phyloP scores from a whole-genome alignment of 2,888 invertebrate species.

The Graphium colonna region DNA sequence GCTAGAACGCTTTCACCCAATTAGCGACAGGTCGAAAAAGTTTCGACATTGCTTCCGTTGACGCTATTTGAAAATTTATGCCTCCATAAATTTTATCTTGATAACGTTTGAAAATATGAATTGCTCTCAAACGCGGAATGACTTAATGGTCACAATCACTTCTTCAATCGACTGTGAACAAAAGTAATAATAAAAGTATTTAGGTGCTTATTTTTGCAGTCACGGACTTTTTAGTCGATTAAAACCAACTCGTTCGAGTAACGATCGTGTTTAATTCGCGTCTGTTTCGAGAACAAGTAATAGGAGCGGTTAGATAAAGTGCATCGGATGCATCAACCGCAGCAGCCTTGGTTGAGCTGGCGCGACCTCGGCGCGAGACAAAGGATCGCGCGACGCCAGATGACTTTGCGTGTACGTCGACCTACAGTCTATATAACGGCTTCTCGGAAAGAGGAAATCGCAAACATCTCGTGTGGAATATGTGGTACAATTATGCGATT shows the following conservation, averaged over 20 bases:
- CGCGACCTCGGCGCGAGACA: not conserved
- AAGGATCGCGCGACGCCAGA: conserved; percentile 6
- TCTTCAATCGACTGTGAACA: too few species aligned
- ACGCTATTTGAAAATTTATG: conserved; percentile 6
- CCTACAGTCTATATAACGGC: conserved; percentile 14
- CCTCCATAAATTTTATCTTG: not conserved
- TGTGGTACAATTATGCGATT: too few species aligned
- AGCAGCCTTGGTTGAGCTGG: conserved; percentile 19
- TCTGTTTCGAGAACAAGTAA: not conserved
- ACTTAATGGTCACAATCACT: not conserved
- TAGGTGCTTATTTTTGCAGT: too few species aligned
- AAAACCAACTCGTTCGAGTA: too few species aligned
- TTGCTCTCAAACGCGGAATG: not conserved
- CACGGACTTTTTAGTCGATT: too few species aligned
- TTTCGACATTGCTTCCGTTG: conserved; percentile 6
- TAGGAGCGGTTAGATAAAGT: conserved; percentile 9
- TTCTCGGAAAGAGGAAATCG: too few species aligned
- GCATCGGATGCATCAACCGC: conserved; percentile 16
- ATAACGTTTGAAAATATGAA: not conserved
- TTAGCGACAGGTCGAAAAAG: conserved; percentile 16
- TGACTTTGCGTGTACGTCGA: not conserved
- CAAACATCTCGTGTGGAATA: too few species aligned
- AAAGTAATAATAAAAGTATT: too few species aligned
- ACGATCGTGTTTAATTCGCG: not conserved
- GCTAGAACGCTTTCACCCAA: conserved; percentile 15